phyloP scores from a whole-genome alignment of 2,888 invertebrate genomes.

The Bugulina stolonifera region DNA sequence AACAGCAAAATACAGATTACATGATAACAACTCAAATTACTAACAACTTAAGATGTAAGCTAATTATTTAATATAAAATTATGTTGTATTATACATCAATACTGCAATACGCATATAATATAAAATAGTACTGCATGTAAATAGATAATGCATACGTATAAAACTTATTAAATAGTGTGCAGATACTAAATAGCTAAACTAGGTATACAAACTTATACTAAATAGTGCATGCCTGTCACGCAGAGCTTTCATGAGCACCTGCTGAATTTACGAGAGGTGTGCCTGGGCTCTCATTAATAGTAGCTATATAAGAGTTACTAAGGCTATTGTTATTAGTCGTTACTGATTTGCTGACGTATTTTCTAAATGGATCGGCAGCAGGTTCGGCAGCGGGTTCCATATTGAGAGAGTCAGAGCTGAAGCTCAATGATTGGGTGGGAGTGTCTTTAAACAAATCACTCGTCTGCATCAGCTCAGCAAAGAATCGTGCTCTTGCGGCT shows the following conservation, averaged over 20 bases:
- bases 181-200: too few species aligned
- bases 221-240: too few species aligned
- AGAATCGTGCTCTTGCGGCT: constrained; percentile 19
- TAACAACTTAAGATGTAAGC: too few species aligned
- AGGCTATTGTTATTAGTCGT: neutral
- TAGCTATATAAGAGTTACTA: neutral
- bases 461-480: constrained; percentile 23
- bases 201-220: too few species aligned
- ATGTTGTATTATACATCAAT: too few species aligned
- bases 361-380: neutral
- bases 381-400: neutral
- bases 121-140: too few species aligned
- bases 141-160: too few species aligned
- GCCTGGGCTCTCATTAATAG: neutral
- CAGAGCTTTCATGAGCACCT: neutral
- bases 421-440: neutral
- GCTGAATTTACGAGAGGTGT: neutral
- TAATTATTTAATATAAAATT: too few species aligned
- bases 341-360: neutral
- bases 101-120: too few species aligned
- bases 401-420: constrained; percentile 13
- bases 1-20: too few species aligned
- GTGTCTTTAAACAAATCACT: constrained; percentile 15
- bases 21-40: too few species aligned
- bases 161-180: too few species aligned